A percentile compares a stretch with the other conserved stretches of the same genome.
Evolutionary conservation across 2,113 vertebrate genomes (phyloP).

Genomic region (Lophotis ruficrista): DNA sequence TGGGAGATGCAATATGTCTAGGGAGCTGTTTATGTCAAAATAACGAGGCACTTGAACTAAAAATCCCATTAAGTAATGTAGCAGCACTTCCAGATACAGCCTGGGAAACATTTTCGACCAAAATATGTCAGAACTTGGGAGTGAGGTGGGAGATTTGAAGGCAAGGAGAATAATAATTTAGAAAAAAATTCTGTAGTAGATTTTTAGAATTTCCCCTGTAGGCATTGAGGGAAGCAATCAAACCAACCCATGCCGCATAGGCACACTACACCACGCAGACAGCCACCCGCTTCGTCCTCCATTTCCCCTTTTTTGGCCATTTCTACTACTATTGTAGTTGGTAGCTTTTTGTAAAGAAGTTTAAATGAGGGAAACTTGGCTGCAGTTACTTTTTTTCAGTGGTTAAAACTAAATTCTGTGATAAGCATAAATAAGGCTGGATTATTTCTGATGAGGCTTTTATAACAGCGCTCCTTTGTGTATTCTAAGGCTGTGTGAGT

Average conservation of each 20-base stretch:
- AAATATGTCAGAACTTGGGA: not conserved
- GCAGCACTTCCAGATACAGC: not conserved
- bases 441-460: not conserved
- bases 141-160: not conserved
- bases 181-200: not conserved
- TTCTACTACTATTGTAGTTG: not conserved
- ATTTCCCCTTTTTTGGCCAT: not conserved
- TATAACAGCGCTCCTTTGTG: not conserved
- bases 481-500: not conserved
- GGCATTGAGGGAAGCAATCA: not conserved
- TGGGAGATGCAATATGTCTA: not conserved
- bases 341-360: not conserved
- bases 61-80: not conserved
- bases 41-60: not conserved
- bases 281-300: rapidly evolving
- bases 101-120: not conserved
- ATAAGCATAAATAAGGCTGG: not conserved
- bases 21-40: not conserved
- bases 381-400: not conserved
- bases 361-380: not conserved
- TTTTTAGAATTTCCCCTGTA: not conserved
- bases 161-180: not conserved
- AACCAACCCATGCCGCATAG: no score
- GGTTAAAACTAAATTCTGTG: not conserved
- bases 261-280: not conserved